These are phyloP conservation scores for Drosophila subpulchrella DNA, from an alignment of 1,140 invertebrate genomes.

Conservation along the genomic window DNA sequence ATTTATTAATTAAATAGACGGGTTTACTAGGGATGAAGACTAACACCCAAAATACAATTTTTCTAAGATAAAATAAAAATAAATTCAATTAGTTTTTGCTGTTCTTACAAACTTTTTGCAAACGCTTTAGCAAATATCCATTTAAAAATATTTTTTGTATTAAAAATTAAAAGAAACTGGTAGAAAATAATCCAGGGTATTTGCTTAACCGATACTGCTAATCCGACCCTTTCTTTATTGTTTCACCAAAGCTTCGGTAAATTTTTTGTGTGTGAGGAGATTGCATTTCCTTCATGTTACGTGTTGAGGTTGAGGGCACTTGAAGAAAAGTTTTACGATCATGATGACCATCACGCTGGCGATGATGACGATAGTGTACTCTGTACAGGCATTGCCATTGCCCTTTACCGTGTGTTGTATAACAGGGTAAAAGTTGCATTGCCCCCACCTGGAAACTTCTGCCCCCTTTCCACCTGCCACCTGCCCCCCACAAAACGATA, in stretches of 20 bases:
- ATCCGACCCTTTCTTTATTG: slow-evolving; percentile 20
- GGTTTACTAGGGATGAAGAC: too few relatives aligned
- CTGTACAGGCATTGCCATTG: slow-evolving; percentile 38
- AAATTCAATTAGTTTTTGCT: too few relatives aligned
- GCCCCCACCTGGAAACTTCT: slow-evolving; percentile 3
- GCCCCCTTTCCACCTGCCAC: slow-evolving; percentile 5
- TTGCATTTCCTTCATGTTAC: slow-evolving; percentile 51
- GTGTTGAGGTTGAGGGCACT: slow-evolving; percentile 48
- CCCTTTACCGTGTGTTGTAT: slow-evolving; percentile 58
- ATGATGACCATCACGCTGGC: slow-evolving; percentile 12
- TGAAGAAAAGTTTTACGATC: slow-evolving; percentile 44
- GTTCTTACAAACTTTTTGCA: too few relatives aligned
- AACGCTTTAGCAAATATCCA: too few relatives aligned
- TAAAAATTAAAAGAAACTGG: too few relatives aligned
- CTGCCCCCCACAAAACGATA: neutral
- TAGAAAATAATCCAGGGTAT: neutral
- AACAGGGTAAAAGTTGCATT: slow-evolving; percentile 68
- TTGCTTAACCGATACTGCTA: neutral
- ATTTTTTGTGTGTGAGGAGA: slow-evolving; percentile 25
- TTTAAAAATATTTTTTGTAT: too few relatives aligned
- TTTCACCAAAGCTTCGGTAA: slow-evolving; percentile 23
- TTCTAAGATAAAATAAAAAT: too few relatives aligned
- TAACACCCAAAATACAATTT: too few relatives aligned
- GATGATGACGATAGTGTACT: slow-evolving; percentile 18
- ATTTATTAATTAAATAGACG: too few relatives aligned